Conservation (phyloP, 2,113 vertebrate genomes). For the Pantherophis guttatus region DNA sequence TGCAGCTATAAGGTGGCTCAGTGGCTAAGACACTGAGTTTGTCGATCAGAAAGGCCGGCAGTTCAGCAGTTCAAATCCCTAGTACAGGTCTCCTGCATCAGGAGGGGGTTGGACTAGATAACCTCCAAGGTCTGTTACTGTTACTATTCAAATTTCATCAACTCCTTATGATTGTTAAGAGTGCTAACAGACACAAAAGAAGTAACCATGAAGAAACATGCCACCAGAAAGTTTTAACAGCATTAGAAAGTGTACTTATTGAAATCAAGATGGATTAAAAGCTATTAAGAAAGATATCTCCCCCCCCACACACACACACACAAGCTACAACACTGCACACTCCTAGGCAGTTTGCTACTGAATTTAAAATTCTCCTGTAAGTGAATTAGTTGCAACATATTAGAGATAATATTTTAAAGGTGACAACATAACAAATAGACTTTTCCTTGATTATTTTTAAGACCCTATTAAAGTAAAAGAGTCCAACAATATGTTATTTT, state of each 20-base stretch:
- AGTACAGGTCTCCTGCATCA: too few relatives aligned
- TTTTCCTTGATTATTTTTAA: slow-evolving; percentile 32
- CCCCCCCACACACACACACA: too few relatives aligned
- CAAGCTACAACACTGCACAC: not conserved
- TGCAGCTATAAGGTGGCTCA: too few relatives aligned
- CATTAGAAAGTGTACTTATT: slow-evolving; percentile 17
- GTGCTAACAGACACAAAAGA: not conserved
- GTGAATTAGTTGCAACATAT: not conserved
- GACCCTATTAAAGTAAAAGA: slow-evolving; percentile 12
- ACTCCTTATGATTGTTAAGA: not conserved
- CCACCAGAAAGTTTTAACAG: not conserved
- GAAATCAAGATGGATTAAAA: slow-evolving; percentile 23
- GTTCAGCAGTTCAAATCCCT: too few relatives aligned
- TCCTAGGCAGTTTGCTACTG: not conserved
- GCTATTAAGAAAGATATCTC: not conserved
- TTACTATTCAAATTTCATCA: not conserved
- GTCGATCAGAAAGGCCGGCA: too few relatives aligned
- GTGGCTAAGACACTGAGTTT: too few relatives aligned
- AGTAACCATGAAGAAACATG: slow-evolving; percentile 12
- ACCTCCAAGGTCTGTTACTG: too few relatives aligned
- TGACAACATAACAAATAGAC: slow-evolving; percentile 42
- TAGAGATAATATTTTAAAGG: slow-evolving; percentile 18
- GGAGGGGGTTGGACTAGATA: too few relatives aligned
- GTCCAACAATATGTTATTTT: slow-evolving; percentile 34
- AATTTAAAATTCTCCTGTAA: slow-evolving; percentile 23